Evolutionary conservation across 1,140 invertebrate genomes (phyloP).

Genomic region (Acyrthosiphon pisum): DNA sequence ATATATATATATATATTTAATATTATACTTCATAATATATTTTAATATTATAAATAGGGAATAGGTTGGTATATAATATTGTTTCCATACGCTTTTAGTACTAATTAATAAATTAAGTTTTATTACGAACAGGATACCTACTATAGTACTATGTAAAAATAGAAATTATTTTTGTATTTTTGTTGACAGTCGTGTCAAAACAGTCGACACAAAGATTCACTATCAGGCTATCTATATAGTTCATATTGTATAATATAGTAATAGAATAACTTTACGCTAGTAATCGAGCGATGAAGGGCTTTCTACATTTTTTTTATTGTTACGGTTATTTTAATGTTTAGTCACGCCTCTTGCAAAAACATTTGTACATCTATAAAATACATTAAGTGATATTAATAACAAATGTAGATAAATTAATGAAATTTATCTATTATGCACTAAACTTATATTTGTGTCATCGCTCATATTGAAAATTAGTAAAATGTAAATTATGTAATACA

Average conservation of each 20-base stretch:
- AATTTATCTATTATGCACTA: neutral
- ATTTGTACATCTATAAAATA: too few species aligned
- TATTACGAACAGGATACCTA: neutral
- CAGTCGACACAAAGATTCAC: neutral
- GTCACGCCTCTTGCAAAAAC: neutral
- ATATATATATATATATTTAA: too few species aligned
- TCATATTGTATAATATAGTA: neutral
- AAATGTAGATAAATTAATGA: neutral
- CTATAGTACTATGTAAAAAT: neutral
- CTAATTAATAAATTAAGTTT: neutral
- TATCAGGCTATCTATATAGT: neutral
- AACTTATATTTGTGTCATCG: neutral
- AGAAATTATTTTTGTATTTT: slow-evolving; percentile 15
- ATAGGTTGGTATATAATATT: neutral
- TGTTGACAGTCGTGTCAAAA: neutral
- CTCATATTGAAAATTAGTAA: neutral
- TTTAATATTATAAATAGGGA: neutral
- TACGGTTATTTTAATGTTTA: slow-evolving; percentile 5
- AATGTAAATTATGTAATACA: neutral
- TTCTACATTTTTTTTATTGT: slow-evolving; percentile 1
- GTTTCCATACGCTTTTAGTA: neutral
- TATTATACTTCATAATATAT: too few species aligned
- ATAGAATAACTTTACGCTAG: neutral
- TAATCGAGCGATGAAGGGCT: neutral
- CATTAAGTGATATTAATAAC: neutral